Conservation (phyloP, 2,888 invertebrate genomes). For the Patella depressa region DNA sequence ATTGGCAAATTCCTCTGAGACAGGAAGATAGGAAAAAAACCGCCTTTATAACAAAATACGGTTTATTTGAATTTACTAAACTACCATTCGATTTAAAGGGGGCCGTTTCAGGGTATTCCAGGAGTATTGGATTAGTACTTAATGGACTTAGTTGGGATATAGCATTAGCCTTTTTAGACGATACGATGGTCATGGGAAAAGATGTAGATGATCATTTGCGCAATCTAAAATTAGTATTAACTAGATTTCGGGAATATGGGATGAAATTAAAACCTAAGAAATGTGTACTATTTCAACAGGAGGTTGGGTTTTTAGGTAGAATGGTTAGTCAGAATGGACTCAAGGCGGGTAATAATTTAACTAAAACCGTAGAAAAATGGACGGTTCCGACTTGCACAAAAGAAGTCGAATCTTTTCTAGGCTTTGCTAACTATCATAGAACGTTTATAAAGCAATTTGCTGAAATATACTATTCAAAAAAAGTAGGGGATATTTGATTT, state of each 20-base stretch:
- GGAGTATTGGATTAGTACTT: background rate
- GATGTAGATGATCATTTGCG: conserved; percentile 12
- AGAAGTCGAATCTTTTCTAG: too few species aligned
- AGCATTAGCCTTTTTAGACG: conserved; percentile 15
- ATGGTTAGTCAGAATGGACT: conserved; percentile 3
- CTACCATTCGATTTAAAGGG: background rate
- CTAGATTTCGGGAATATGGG: background rate
- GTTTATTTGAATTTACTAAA: conserved; percentile 10
- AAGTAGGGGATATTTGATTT: too few species aligned
- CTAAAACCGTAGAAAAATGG: too few species aligned
- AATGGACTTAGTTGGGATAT: conserved; percentile 8
- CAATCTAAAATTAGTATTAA: conserved; percentile 9
- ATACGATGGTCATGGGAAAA: conserved; percentile 4
- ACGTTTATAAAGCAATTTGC: background rate
- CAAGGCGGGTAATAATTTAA: background rate
- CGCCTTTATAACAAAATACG: conserved; percentile 19
- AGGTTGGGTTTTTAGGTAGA: background rate
- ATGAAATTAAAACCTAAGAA: background rate
- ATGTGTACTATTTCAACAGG: background rate
- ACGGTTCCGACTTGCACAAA: too few species aligned
- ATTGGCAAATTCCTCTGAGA: conserved; percentile 6
- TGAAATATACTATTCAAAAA: too few species aligned
- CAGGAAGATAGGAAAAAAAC: conserved; percentile 13
- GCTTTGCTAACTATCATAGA: background rate
- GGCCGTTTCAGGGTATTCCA: too few species aligned